phyloP scores from a whole-genome alignment of 1,140 invertebrate species.

The Zaprionus ornatus region DNA sequence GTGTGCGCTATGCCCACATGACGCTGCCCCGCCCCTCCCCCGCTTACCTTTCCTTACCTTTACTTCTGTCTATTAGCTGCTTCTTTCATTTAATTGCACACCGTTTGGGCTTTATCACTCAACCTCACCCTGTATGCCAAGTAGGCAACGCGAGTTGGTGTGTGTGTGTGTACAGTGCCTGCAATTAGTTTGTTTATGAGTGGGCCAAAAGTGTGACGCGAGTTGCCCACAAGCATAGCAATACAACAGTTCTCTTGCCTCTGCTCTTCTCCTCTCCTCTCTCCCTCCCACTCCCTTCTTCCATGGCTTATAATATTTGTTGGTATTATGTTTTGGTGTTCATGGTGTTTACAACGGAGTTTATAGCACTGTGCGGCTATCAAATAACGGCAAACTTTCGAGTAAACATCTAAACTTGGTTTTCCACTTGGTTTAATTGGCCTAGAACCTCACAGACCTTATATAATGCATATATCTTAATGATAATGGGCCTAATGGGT shows the following conservation, averaged over 20 bases:
- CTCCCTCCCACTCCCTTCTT: background rate
- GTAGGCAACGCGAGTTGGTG: background rate
- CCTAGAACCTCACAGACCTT: slow-evolving; percentile 7
- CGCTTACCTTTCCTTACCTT: slow-evolving; percentile 6
- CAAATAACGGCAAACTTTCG: slow-evolving; percentile 16
- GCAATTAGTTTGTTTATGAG: slow-evolving; percentile 46
- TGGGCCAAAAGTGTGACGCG: slow-evolving; percentile 41
- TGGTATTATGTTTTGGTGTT: slow-evolving; percentile 1
- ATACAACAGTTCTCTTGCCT: background rate
- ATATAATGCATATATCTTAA: slow-evolving; percentile 1
- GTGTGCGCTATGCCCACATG: slow-evolving; percentile 74
- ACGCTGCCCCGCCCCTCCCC: background rate
- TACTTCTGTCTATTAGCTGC: slow-evolving; percentile 16
- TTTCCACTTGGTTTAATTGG: slow-evolving; percentile 33
- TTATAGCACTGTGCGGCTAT: slow-evolving; percentile 4
- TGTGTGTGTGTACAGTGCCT: slow-evolving; percentile 18
- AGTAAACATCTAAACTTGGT: slow-evolving; percentile 9
- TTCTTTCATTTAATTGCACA: slow-evolving; percentile 43
- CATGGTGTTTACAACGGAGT: slow-evolving; percentile 12
- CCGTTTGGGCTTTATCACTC: slow-evolving; percentile 45
- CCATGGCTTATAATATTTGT: background rate
- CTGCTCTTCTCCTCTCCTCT: slow-evolving; percentile 4
- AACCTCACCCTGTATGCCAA: slow-evolving; percentile 5
- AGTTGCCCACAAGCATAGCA: slow-evolving; percentile 23
- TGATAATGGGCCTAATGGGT: background rate